These are phyloP conservation scores for Leptinotarsa texana DNA, from an alignment of 1,140 invertebrate species.

Conservation along the genomic window DNA sequence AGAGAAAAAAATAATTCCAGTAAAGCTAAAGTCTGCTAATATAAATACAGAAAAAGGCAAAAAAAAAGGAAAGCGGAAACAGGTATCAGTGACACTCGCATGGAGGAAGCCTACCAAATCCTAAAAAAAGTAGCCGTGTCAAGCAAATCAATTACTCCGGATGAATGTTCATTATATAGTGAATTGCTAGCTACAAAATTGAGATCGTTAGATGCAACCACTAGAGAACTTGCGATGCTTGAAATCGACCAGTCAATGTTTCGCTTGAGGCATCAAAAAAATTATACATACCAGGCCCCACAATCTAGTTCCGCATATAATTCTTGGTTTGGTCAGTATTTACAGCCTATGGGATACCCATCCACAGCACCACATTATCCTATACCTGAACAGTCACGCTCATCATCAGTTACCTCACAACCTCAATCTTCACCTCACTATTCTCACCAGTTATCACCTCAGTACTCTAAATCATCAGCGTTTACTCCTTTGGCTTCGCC, in stretches of 20 bases:
- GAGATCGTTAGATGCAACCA: conserved; percentile 18
- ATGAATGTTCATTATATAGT: conserved; percentile 23
- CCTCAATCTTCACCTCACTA: conserved; percentile 11
- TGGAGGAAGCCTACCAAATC: conserved; percentile 22
- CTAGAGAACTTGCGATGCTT: conserved; percentile 19
- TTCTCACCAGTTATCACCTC: not conserved
- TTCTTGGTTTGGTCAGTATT: no score
- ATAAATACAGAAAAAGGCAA: no score
- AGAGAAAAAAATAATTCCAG: no score
- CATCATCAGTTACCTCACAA: conserved; percentile 2
- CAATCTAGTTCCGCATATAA: no score
- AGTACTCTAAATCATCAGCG: not conserved
- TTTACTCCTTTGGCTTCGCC: not conserved
- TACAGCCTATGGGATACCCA: conserved; percentile 4
- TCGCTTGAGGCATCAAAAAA: conserved; percentile 9
- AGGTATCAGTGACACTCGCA: not conserved
- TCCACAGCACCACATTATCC: conserved; percentile 4
- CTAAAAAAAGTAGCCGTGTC: conserved; percentile 15
- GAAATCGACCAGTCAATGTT: conserved; percentile 22
- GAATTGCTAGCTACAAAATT: conserved; percentile 24
- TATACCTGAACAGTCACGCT: conserved; percentile 16
- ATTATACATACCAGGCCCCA: no score
- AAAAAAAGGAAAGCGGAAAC: no score
- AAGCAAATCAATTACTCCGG: conserved; percentile 12
- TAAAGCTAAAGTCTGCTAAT: no score